These are phyloP conservation scores for Sebastes nivosus DNA, from an alignment of 2,797 vertebrate genomes.

Conservation along the genomic window DNA sequence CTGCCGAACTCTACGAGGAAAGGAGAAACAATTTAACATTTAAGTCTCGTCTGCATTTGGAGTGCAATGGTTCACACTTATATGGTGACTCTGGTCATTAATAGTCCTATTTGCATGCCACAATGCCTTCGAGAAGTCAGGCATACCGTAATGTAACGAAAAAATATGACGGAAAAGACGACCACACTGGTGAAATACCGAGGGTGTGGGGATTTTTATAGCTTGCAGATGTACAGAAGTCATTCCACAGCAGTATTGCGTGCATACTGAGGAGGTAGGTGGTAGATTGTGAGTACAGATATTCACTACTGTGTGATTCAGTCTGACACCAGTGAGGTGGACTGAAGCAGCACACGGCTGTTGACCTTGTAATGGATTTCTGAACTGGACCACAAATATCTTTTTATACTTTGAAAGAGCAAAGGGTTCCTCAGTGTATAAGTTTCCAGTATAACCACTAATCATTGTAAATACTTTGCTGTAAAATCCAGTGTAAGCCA, in stretches of 20 bases:
- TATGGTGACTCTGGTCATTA: conserved; percentile 16
- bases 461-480: conserved; percentile 10
- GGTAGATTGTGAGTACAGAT: conserved; percentile 41
- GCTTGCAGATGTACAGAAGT: conserved; percentile 41
- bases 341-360: conserved; percentile 11
- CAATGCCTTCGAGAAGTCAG: conserved; percentile 1
- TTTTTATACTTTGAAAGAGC: conserved; percentile 9
- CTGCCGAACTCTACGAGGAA: conserved; percentile 45
- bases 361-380: conserved; percentile 36
- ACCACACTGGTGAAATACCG: background rate
- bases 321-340: conserved; percentile 9
- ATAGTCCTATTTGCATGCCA: background rate
- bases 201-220: conserved; percentile 25
- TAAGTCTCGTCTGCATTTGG: background rate
- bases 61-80: background rate
- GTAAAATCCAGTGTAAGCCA: conserved; percentile 24
- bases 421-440: conserved; percentile 1
- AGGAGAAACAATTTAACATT: conserved; percentile 19
- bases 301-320: conserved; percentile 33
- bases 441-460: conserved; percentile 2
- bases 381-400: conserved; percentile 16
- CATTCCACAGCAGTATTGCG: conserved; percentile 7
- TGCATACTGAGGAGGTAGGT: conserved; percentile 21
- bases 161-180: background rate
- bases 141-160: background rate